Evolutionary conservation across 2,888 invertebrate genomes (phyloP), one percentile per base, ranked within the genome.

Genomic region (Elmis aenea): DNA sequence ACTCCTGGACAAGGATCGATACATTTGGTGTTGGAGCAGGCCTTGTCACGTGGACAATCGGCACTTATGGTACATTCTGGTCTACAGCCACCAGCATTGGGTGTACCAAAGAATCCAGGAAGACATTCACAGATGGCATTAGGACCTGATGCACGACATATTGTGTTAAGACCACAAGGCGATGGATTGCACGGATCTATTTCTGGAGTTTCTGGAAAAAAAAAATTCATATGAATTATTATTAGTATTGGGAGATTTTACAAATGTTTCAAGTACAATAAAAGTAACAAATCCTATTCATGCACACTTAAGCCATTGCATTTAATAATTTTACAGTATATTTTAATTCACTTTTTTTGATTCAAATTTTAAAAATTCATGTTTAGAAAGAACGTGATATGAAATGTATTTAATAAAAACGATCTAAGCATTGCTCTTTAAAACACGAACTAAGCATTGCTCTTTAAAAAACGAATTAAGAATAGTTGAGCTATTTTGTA

Each of bases 51-150:
- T 15, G 83, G 70, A 59, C 90, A 90, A 54, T 89, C 90, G 0
- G 86, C 79, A 60, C 83, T 87, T 3, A 87, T 77, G 8, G 86
- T 76, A 66, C 90, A 90, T 65, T 90, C 89, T 0, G 89, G 86
- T 52, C 83, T 73, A 58, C 90, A 91, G 9, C 83, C 81, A 22
- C 79, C 79, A 2, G 72, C 71, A 5, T 73, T 73, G 38, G 90
- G 83, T 26, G 76, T 76, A 16, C 88, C 88, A 39, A 74, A 74
- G 68, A 81, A 86, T 20, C 85, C 86, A 26, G 83, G 76, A 13
- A 84, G 61, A 60, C 89, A 89, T 45, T 83, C 81, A 57, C 89
- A 89, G 14, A 81, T 69, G 0, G 83, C 81, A 46, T 71, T 70
- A 25, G 71, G 70, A 6, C 67, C 67, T 11, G 67, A 64, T 31